Conservation (phyloP, 2,888 invertebrate genomes). For the Hypolimnas misippus region DNA sequence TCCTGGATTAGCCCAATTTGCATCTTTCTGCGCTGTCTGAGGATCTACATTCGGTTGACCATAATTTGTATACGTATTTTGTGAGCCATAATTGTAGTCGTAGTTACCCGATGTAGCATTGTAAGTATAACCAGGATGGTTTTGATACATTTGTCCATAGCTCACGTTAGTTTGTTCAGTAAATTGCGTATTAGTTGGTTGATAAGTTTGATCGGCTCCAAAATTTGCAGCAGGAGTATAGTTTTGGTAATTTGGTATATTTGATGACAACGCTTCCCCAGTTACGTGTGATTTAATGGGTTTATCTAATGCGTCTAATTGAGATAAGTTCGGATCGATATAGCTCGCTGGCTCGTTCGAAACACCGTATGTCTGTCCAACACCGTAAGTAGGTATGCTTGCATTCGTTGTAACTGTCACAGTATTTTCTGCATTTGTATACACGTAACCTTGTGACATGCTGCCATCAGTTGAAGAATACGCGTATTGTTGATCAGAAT, state of each 20-base stretch:
- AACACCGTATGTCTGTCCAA: constrained; percentile 49
- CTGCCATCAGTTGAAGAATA: constrained; percentile 53
- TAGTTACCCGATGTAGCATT: constrained; percentile 83
- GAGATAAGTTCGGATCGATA: constrained; percentile 1
- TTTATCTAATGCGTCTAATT: constrained; percentile 61
- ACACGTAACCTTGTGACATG: constrained; percentile 61
- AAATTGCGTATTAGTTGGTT: constrained; percentile 48
- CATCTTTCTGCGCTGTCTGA: constrained; percentile 54
- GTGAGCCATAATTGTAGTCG: constrained; percentile 86
- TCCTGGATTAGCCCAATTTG: constrained; percentile 59
- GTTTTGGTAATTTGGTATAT: constrained; percentile 45
- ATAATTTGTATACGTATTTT: constrained; percentile 65
- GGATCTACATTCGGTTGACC: constrained; percentile 55
- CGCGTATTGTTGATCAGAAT: constrained; percentile 57
- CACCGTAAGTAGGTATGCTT: constrained; percentile 48
- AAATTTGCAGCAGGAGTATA: constrained; percentile 46
- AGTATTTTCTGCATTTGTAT: constrained; percentile 57
- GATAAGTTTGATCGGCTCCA: constrained; percentile 51
- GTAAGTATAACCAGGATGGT: constrained; percentile 86
- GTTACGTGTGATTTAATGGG: constrained; percentile 77
- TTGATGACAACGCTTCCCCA: constrained; percentile 64
- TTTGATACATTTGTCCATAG: constrained; percentile 68
- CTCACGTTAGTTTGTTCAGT: constrained; percentile 46
- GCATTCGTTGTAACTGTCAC: constrained; percentile 53
- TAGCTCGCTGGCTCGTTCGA: constrained; percentile 36